A percentile compares a stretch with the other conserved stretches of the same genome.
These are phyloP conservation scores for Paratilapia polleni DNA, from an alignment of 2,113 vertebrate genomes.

Conservation along the genomic window DNA sequence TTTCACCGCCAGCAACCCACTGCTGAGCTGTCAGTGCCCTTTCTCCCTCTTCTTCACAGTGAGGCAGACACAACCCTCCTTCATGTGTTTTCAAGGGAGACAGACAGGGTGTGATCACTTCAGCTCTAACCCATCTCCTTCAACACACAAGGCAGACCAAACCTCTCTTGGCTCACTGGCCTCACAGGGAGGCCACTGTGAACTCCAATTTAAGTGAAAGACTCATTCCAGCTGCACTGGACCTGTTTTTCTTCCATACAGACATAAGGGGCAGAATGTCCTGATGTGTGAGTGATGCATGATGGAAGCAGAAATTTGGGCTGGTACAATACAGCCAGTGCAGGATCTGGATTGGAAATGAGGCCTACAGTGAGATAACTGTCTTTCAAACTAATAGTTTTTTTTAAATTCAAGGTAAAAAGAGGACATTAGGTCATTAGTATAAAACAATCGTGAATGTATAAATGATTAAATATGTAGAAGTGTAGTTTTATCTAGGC, in stretches of 20 bases:
- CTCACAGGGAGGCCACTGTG: slow-evolving; percentile 60
- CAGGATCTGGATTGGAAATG: slow-evolving; percentile 24
- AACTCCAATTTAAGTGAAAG: slow-evolving; percentile 73
- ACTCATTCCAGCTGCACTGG: slow-evolving; percentile 50
- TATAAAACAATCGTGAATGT: neutral
- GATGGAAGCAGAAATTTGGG: slow-evolving; percentile 65
- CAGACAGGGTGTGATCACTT: slow-evolving; percentile 64
- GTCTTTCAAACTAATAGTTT: neutral
- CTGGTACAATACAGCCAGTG: slow-evolving; percentile 44
- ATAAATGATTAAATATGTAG: neutral
- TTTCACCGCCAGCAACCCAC: slow-evolving; percentile 60
- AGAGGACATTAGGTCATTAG: neutral
- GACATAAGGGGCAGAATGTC: slow-evolving; percentile 63
- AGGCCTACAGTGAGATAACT: neutral
- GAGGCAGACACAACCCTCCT: slow-evolving; percentile 62
- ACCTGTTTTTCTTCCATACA: slow-evolving; percentile 57
- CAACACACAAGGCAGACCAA: slow-evolving; percentile 50
- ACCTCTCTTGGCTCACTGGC: slow-evolving; percentile 61
- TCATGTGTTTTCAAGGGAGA: slow-evolving; percentile 67
- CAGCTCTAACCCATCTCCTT: slow-evolving; percentile 59
- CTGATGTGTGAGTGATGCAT: slow-evolving; percentile 62
- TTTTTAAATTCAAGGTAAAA: neutral
- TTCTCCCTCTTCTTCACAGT: slow-evolving; percentile 64
- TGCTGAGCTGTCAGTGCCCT: slow-evolving; percentile 71
- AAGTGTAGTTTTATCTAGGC: neutral